Evolutionary conservation across 2,888 invertebrate genomes (phyloP).

Genomic region (Apoderus coryli): DNA sequence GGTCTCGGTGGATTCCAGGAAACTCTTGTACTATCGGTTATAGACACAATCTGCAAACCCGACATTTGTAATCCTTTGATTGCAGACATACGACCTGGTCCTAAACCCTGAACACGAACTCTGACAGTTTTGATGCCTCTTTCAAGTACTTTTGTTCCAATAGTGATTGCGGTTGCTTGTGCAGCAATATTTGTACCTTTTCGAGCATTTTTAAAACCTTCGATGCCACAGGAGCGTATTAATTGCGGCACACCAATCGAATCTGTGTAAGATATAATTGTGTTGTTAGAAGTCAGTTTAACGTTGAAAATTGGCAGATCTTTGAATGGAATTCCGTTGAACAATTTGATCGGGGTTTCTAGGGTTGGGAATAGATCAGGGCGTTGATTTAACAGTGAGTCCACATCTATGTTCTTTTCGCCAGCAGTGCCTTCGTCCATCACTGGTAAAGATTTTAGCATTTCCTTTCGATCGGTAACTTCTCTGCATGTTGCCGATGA

Average conservation of each 20-base stretch:
- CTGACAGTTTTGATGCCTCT: slow-evolving; percentile 61
- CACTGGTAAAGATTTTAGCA: slow-evolving; percentile 38
- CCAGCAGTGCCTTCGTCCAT: slow-evolving; percentile 67
- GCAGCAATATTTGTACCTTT: slow-evolving; percentile 96
- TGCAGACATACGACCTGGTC: slow-evolving; percentile 82
- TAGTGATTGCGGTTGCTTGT: slow-evolving; percentile 76
- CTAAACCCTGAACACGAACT: slow-evolving; percentile 67
- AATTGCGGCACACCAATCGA: slow-evolving; percentile 44
- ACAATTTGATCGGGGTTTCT: slow-evolving; percentile 53
- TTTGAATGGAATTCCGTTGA: slow-evolving; percentile 62
- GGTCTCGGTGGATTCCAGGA: slow-evolving; percentile 73
- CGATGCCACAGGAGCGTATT: slow-evolving; percentile 67
- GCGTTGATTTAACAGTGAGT: slow-evolving; percentile 45
- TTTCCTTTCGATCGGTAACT: slow-evolving; percentile 38
- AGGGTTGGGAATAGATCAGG: slow-evolving; percentile 58
- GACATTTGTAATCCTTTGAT: slow-evolving; percentile 89
- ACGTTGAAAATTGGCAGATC: slow-evolving; percentile 75
- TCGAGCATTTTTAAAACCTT: slow-evolving; percentile 88
- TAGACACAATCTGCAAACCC: slow-evolving; percentile 77
- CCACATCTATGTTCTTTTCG: slow-evolving; percentile 57
- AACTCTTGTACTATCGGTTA: slow-evolving; percentile 82
- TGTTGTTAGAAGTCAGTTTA: slow-evolving; percentile 74
- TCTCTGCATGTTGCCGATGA: too few species aligned
- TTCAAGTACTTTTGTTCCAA: slow-evolving; percentile 54
- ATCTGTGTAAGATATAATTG: slow-evolving; percentile 65